Evolutionary conservation across 2,888 invertebrate species (phyloP).

Genomic region (Protophormia terraenovae): DNA sequence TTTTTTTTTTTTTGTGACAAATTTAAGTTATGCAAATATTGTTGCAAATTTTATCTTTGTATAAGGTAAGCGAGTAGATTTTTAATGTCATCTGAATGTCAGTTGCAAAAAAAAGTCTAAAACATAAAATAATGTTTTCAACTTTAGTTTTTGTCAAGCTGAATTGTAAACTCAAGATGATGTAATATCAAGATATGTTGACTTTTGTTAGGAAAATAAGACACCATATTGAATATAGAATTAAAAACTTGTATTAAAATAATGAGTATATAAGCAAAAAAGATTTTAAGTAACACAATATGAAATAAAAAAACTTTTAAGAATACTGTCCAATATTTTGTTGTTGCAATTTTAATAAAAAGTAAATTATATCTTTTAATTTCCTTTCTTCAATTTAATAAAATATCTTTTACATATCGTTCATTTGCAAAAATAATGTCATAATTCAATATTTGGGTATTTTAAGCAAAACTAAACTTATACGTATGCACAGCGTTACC

Average conservation of each 20-base stretch:
- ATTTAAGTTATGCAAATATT: constrained; percentile 48
- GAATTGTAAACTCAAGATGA: background rate
- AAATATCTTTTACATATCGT: too few species aligned
- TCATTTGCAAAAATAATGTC: too few species aligned
- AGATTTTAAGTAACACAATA: background rate
- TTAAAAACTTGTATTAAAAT: background rate
- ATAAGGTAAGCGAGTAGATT: constrained; percentile 16
- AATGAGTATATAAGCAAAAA: background rate
- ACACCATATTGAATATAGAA: background rate
- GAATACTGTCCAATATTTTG: too few species aligned
- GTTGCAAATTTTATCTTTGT: constrained; percentile 39
- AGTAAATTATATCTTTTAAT: too few species aligned
- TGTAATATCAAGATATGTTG: constrained; percentile 7
- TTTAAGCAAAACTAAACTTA: too few species aligned
- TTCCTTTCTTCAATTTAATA: too few species aligned
- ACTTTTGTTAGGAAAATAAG: background rate
- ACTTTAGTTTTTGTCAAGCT: background rate
- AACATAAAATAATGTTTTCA: constrained; percentile 28
- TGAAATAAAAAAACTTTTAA: background rate
- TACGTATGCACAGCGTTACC: too few species aligned
- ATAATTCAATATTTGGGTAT: too few species aligned
- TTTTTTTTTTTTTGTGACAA: constrained; percentile 5
- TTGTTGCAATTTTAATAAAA: too few species aligned
- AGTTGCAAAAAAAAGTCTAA: constrained; percentile 35
- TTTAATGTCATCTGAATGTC: constrained; percentile 53